A percentile compares a stretch with the other conserved stretches of the same genome.
phyloP scores from a whole-genome alignment of 1,140 invertebrate species.

The Ridgeia piscesae region DNA sequence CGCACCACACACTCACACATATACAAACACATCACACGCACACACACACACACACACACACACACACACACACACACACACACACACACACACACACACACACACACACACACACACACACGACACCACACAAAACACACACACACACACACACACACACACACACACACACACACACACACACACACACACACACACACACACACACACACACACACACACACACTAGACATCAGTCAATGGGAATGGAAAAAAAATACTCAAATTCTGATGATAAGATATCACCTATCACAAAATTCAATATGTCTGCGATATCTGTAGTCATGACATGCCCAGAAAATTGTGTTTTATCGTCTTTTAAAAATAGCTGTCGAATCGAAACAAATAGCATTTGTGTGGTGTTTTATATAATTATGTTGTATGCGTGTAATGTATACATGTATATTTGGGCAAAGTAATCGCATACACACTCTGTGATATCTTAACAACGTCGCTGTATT shows the following conservation, averaged over 20 bases:
- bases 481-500: not conserved
- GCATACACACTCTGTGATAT: not conserved
- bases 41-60: too few relatives aligned
- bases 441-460: not conserved
- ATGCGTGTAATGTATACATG: not conserved
- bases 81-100: too few relatives aligned
- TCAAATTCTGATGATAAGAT: not conserved
- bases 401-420: not conserved
- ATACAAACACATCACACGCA: too few relatives aligned
- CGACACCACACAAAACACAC: too few relatives aligned
- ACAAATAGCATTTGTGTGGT: not conserved
- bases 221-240: not conserved
- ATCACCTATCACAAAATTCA: not conserved
- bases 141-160: too few relatives aligned
- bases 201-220: too few relatives aligned
- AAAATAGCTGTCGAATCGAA: not conserved
- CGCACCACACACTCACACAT: too few relatives aligned
- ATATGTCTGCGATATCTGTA: not conserved
- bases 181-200: too few relatives aligned
- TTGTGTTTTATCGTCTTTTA: not conserved
- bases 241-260: not conserved
- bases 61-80: too few relatives aligned
- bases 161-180: too few relatives aligned
- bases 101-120: too few relatives aligned
- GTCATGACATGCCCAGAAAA: not conserved